Conservation (phyloP, 2,113 vertebrate genomes). For the Epinephelus cyanopodus region DNA sequence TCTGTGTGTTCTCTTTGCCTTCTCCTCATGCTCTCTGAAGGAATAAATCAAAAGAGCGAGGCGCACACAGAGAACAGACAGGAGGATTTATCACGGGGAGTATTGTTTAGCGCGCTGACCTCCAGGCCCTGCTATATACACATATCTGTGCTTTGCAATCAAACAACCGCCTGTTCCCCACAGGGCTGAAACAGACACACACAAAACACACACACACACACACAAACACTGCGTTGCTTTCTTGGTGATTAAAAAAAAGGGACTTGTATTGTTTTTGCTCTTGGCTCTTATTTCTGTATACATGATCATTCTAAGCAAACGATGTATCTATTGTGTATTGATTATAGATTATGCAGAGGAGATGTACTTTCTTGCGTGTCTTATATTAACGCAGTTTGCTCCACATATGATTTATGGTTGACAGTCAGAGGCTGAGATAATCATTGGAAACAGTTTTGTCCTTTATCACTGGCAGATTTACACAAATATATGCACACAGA, state of each 20-base stretch:
- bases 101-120: slow-evolving; percentile 81
- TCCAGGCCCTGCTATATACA: slow-evolving; percentile 73
- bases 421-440: not conserved
- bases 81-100: slow-evolving; percentile 78
- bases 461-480: slow-evolving; percentile 6
- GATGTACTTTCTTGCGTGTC: not conserved
- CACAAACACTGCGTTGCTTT: slow-evolving; percentile 16
- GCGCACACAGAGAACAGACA: slow-evolving; percentile 70
- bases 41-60: slow-evolving; percentile 81
- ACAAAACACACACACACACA: slow-evolving; percentile 38
- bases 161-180: slow-evolving; percentile 62
- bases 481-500: not conserved
- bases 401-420: slow-evolving; percentile 6
- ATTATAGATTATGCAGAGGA: slow-evolving; percentile 13
- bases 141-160: slow-evolving; percentile 74
- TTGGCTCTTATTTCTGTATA: not conserved
- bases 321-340: slow-evolving; percentile 10
- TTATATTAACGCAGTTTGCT: not conserved
- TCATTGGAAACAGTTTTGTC: not conserved
- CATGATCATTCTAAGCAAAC: not conserved
- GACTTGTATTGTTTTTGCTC: slow-evolving; percentile 14
- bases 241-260: slow-evolving; percentile 18
- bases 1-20: slow-evolving; percentile 78
- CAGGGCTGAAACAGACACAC: slow-evolving; percentile 47
- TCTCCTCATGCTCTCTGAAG: slow-evolving; percentile 74